Evolutionary conservation across 2,797 vertebrate species (phyloP).

Genomic region (Taeniopygia guttata): DNA sequence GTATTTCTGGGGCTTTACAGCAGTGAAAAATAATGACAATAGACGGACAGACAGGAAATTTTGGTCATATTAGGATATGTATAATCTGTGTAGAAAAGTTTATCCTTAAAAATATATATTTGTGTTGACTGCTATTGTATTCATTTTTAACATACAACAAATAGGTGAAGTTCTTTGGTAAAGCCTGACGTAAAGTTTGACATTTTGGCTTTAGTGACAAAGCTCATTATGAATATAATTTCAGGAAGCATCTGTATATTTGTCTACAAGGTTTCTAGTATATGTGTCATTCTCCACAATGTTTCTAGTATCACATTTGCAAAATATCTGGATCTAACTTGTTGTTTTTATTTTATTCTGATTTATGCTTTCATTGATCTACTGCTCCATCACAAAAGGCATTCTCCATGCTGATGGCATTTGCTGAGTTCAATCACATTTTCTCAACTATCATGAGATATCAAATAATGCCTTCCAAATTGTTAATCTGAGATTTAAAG

Average conservation of each 20-base stretch:
- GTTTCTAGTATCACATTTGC: not conserved
- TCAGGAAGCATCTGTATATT: not conserved
- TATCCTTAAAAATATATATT: not conserved
- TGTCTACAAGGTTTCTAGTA: not conserved
- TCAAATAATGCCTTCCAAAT: not conserved
- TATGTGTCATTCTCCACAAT: not conserved
- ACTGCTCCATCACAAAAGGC: not conserved
- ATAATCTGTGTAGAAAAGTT: not conserved
- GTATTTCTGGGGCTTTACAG: not conserved
- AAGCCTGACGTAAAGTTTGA: not conserved
- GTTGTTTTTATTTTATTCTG: not conserved
- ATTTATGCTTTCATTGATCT: not conserved
- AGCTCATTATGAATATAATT: not conserved
- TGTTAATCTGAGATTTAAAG: not conserved
- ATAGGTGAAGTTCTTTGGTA: not conserved
- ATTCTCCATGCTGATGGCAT: not conserved
- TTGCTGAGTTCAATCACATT: not conserved
- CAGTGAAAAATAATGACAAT: not conserved
- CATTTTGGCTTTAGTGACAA: not conserved
- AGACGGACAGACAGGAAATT: not conserved
- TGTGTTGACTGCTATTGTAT: not conserved
- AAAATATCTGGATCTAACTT: not conserved
- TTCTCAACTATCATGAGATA: not conserved
- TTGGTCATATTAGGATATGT: not conserved
- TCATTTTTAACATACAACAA: not conserved